A percentile compares a stretch with the other conserved stretches of the same genome.
Evolutionary conservation across 2,888 invertebrate species (phyloP).

Genomic region (Caenorhabditis uteleia): DNA sequence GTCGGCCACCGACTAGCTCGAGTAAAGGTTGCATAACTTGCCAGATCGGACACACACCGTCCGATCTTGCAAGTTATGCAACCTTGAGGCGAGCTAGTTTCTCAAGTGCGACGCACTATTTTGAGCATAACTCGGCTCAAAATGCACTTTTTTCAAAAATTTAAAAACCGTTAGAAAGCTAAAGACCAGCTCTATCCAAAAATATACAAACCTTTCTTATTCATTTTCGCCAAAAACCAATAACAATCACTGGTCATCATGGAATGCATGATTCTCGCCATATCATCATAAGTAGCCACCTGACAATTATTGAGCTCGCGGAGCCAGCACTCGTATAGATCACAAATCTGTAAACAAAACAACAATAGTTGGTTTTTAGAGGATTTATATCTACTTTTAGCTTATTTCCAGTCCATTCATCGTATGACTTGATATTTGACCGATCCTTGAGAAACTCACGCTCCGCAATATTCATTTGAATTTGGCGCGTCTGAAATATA

Average conservation of each 20-base stretch:
- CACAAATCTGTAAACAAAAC: slow-evolving; percentile 4
- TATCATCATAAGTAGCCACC: slow-evolving; percentile 1
- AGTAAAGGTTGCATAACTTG: no score
- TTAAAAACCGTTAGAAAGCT: no score
- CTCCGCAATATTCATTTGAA: slow-evolving; percentile 3
- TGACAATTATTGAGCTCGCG: background rate
- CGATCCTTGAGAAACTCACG: background rate
- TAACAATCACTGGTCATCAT: slow-evolving; percentile 8
- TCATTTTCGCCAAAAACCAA: slow-evolving; percentile 15
- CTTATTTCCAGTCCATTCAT: slow-evolving; percentile 5
- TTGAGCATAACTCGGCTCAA: no score
- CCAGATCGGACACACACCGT: no score
- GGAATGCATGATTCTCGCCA: slow-evolving; percentile 2
- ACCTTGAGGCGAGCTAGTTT: no score
- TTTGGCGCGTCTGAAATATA: slow-evolving; percentile 1
- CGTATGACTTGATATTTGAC: background rate
- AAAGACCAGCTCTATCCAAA: background rate
- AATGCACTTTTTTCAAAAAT: no score
- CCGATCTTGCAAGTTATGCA: no score
- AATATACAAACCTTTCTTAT: background rate
- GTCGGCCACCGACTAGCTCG: no score
- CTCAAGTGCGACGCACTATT: no score
- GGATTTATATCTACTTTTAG: background rate
- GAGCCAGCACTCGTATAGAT: slow-evolving; percentile 5
- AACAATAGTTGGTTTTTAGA: background rate